phyloP scores from a whole-genome alignment of 1,140 invertebrate genomes.

The Drosophila athabasca region DNA sequence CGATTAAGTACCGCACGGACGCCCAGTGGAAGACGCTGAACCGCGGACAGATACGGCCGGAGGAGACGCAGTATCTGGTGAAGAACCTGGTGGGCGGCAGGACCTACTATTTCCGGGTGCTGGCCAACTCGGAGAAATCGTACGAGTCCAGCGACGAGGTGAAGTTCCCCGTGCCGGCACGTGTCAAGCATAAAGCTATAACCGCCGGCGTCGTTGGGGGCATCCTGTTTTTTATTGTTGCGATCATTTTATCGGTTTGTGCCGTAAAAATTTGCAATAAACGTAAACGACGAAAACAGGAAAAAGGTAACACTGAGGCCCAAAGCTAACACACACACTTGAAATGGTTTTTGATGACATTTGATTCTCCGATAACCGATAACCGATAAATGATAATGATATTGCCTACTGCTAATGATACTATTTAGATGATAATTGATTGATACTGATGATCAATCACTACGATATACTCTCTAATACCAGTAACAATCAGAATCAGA shows the following conservation, averaged over 20 bases:
- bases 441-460: constrained; percentile 26
- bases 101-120: constrained; percentile 95
- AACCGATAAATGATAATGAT: constrained; percentile 42
- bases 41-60: constrained; percentile 93
- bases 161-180: constrained; percentile 93
- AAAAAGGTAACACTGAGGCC: constrained; percentile 91
- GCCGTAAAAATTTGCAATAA: constrained; percentile 99
- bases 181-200: constrained; percentile 96
- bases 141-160: constrained; percentile 93
- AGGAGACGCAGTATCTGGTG: constrained; percentile 94
- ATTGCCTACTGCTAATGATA: constrained; percentile 35
- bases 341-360: constrained; percentile 79
- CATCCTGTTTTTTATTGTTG: constrained; percentile 97
- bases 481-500: constrained; percentile 7
- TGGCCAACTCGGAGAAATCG: constrained; percentile 92
- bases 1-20: constrained; percentile 95
- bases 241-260: constrained; percentile 97
- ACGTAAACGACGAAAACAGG: constrained; percentile 96
- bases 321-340: constrained; percentile 73
- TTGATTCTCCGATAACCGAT: not conserved
- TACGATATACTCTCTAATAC: constrained; percentile 5
- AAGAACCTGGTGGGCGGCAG: constrained; percentile 95
- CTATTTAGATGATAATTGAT: constrained; percentile 8
- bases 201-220: constrained; percentile 96
- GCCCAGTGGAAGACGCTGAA: constrained; percentile 94